A percentile compares a stretch with the other conserved stretches of the same genome.
phyloP scores from a whole-genome alignment of 2,113 vertebrate species.

The Larimichthys polyactis region DNA sequence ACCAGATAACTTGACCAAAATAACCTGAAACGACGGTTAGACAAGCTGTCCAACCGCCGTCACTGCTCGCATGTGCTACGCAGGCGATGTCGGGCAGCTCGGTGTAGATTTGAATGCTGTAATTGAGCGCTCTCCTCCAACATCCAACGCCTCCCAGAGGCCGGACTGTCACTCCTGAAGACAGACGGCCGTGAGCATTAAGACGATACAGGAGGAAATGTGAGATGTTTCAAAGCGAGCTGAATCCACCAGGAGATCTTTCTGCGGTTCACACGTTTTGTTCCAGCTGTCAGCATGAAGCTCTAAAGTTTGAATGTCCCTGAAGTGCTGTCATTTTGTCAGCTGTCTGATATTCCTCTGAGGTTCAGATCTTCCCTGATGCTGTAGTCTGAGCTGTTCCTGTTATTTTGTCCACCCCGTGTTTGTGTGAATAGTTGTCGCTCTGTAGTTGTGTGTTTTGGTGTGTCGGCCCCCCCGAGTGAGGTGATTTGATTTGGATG shows the following conservation, averaged over 20 bases:
- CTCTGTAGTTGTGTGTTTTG: neutral
- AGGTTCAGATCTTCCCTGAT: neutral
- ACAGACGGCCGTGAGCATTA: conserved; percentile 67
- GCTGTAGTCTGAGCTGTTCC: neutral
- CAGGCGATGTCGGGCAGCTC: conserved; percentile 59
- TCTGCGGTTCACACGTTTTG: conserved; percentile 5
- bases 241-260: conserved; percentile 37
- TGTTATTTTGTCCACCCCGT: neutral
- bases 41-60: conserved; percentile 49
- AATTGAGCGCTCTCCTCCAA: conserved; percentile 59
- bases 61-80: too few relatives aligned
- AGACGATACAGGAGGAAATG: conserved; percentile 46
- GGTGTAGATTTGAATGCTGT: conserved; percentile 72
- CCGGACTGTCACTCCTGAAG: conserved; percentile 59
- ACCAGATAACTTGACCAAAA: conserved; percentile 14
- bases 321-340: too few relatives aligned
- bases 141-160: neutral
- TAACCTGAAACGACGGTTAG: conserved; percentile 46
- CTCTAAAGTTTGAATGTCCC: conserved; percentile 25
- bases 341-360: too few relatives aligned
- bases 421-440: neutral
- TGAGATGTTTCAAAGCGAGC: neutral
- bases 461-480: neutral
- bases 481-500: conserved; percentile 77
- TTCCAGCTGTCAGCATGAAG: conserved; percentile 23